Percentiles rank a stretch among this genome's conserved stretches.
Conservation (phyloP, 2,797 vertebrate genomes). For the Sebastes melanostomus region DNA sequence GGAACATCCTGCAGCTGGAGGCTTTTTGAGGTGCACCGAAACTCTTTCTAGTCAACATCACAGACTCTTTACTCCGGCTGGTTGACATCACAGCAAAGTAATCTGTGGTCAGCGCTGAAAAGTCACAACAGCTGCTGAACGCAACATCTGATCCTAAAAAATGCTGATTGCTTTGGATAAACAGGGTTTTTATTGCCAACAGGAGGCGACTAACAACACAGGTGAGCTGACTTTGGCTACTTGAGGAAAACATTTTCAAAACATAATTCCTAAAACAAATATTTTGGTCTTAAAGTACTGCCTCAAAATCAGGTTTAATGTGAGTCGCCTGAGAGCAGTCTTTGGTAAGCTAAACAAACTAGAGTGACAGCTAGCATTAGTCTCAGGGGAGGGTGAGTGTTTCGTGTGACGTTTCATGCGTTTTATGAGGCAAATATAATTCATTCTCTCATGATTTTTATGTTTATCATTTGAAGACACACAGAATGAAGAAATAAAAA, state of each 20-base stretch:
- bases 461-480: constrained; percentile 58
- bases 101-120: constrained; percentile 6
- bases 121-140: constrained; percentile 1
- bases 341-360: constrained; percentile 84
- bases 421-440: constrained; percentile 31
- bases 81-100: not conserved
- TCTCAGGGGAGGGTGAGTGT: not conserved
- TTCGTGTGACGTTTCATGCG: constrained; percentile 1
- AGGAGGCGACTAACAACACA: not conserved
- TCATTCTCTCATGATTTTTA: constrained; percentile 18
- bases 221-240: constrained; percentile 37
- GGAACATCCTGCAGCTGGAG: constrained; percentile 65
- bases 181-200: constrained; percentile 36
- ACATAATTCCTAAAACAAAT: not conserved
- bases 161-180: constrained; percentile 19
- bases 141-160: not conserved
- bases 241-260: constrained; percentile 9
- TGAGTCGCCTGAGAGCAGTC: constrained; percentile 86
- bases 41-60: not conserved
- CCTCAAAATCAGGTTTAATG: not conserved
- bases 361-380: constrained; percentile 4
- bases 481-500: constrained; percentile 44
- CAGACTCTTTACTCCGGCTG: not conserved
- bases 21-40: not conserved
- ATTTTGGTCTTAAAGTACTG: constrained; percentile 12